Conservation (phyloP, 2,797 vertebrate species). For the Erethizon dorsatum region DNA sequence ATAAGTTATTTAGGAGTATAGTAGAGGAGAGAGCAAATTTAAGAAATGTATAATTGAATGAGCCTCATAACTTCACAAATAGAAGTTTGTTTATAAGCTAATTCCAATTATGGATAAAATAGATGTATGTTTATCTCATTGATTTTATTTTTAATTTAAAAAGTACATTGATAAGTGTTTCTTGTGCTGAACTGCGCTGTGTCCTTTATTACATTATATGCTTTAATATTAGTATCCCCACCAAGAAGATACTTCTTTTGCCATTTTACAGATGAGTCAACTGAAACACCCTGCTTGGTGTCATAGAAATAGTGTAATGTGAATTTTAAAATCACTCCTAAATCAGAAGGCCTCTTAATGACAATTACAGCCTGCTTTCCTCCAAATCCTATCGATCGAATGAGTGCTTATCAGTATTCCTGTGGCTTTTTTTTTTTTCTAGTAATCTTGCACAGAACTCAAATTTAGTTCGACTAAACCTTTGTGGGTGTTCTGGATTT, state of each 20-base stretch:
- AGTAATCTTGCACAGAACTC: conserved; percentile 93
- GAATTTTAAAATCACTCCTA: conserved; percentile 17
- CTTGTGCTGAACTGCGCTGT: background rate
- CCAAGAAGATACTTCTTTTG: background rate
- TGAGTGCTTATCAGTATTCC: background rate
- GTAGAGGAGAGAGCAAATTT: background rate
- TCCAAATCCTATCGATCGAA: background rate
- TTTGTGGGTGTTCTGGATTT: conserved; percentile 94
- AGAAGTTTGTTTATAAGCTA: background rate
- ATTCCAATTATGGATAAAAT: background rate
- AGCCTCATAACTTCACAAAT: background rate
- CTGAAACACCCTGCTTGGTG: background rate
- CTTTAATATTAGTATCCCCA: background rate
- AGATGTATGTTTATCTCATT: background rate
- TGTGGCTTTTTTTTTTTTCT: conserved; percentile 60
- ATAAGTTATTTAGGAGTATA: background rate
- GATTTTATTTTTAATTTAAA: background rate
- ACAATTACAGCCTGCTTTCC: background rate
- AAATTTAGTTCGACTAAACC: conserved; percentile 92
- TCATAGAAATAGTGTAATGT: background rate
- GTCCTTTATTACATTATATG: background rate
- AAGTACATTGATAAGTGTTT: background rate
- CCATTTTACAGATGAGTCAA: conserved; percentile 4
- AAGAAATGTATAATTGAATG: background rate
- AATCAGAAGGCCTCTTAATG: background rate